A percentile compares a stretch with the other conserved stretches of the same genome.
Evolutionary conservation across 2,797 vertebrate species (phyloP).

Genomic region (Danio jaintianensis): DNA sequence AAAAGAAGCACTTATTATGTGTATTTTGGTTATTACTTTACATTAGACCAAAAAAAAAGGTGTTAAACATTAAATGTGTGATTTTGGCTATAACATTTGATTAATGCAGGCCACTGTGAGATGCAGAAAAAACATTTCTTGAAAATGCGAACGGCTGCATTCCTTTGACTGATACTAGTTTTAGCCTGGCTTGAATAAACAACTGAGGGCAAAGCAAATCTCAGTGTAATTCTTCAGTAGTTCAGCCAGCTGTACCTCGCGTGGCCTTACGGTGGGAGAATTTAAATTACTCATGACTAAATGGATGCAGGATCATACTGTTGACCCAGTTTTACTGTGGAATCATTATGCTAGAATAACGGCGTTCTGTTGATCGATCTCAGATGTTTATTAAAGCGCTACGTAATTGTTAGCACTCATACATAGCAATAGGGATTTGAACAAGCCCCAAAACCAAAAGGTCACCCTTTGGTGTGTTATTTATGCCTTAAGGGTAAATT

Average conservation of each 20-base stretch:
- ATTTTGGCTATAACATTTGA: conserved; percentile 15
- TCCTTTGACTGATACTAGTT: conserved; percentile 17
- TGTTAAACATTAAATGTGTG: not conserved
- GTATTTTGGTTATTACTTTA: no score
- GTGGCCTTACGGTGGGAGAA: conserved; percentile 11
- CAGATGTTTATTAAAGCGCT: conserved; percentile 11
- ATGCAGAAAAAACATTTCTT: conserved; percentile 5
- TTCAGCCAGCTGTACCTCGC: conserved; percentile 30
- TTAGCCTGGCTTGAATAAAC: conserved; percentile 36
- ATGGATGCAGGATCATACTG: conserved; percentile 27
- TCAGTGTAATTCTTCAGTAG: conserved; percentile 33
- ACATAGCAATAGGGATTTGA: not conserved
- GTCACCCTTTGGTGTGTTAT: not conserved
- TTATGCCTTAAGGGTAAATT: no score
- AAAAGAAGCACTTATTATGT: no score
- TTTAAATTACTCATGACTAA: conserved; percentile 47
- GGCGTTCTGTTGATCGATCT: conserved; percentile 6
- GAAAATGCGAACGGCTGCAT: conserved; percentile 26
- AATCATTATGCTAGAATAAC: conserved; percentile 12
- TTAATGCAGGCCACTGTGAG: conserved; percentile 17
- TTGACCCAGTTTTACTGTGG: conserved; percentile 37
- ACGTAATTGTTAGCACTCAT: not conserved
- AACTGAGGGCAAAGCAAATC: conserved; percentile 19
- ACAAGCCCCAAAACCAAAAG: not conserved
- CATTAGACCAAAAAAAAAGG: no score